Conservation (phyloP, 2,797 vertebrate genomes). For the Acridotheres tristis region DNA sequence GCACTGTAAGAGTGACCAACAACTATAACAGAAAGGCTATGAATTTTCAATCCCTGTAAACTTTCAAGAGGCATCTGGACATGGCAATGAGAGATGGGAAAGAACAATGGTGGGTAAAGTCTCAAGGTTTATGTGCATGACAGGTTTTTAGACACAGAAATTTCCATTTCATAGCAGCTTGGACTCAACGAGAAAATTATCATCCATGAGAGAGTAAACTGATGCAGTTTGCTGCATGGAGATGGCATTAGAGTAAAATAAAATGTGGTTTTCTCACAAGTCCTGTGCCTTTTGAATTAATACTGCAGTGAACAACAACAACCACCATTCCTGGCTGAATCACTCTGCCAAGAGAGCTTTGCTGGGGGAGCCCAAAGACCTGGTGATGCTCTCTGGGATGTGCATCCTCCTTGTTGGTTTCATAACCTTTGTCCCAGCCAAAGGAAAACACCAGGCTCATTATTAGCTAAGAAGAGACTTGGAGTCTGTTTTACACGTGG, state of each 20-base stretch:
- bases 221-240: background rate
- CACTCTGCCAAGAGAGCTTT: background rate
- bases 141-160: background rate
- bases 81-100: background rate
- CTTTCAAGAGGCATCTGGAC: background rate
- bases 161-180: background rate
- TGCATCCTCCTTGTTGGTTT: background rate
- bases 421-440: background rate
- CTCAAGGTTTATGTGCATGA: background rate
- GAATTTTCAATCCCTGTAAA: background rate
- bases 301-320: background rate
- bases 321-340: background rate
- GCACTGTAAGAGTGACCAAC: background rate
- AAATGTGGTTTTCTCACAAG: background rate
- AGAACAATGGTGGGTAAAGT: fast-evolving
- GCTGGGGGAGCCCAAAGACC: background rate
- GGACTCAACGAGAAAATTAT: background rate
- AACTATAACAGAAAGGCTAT: background rate
- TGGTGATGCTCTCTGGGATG: background rate
- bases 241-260: background rate
- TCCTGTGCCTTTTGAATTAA: background rate
- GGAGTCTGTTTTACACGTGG: background rate
- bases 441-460: background rate
- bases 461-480: background rate
- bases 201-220: background rate